Evolutionary conservation across 2,888 invertebrate species (phyloP), one percentile per base, ranked within the genome.

Genomic region (Allygus modestus): DNA sequence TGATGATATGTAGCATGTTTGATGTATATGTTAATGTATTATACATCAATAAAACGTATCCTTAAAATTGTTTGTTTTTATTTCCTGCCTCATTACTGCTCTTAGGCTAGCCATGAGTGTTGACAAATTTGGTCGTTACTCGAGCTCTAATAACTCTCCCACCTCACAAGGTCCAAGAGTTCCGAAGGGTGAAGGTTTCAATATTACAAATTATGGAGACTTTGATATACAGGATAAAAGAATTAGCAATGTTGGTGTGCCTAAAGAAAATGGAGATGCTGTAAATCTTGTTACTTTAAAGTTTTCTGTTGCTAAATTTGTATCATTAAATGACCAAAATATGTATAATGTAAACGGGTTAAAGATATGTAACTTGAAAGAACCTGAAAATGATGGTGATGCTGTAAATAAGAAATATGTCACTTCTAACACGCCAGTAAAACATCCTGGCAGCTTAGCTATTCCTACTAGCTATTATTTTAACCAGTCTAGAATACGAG

Each of bases 111-210:
- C 12, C 54, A 73, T 73, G 73, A 1, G 20, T 23, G 23, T 73
- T 20, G 73, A 73, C 26, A 73, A 73, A 20, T 73, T 73, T 43
- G 37, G 73, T 41, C 37, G 73, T 41, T 28, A n/a, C n/a, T n/a
- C n/a, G n/a, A n/a, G n/a, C 11, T 17, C 17, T 31, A 11, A 23
- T 9, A n/a, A 51, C 17, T 11, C 2, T 51, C 7, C 1, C 1
- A 2, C 4, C 1, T 41, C 2, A 51, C 4, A 73, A 37, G 73
- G 20, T 12, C 0, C 20, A 73, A 73, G 73, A 28, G 73, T 41
- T 0, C 73, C 73, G 7, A 73, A 73, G 20, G 73, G 73, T 17
- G 73, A 43, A 1, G 73, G 73, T 12, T 73, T 73, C n/a, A 1
- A 37, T 15, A 15, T 73, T 0, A 73, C 73, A 9, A 5, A 5